Conservation (phyloP, 2,888 invertebrate genomes). For the Halictus quadricinctus region DNA sequence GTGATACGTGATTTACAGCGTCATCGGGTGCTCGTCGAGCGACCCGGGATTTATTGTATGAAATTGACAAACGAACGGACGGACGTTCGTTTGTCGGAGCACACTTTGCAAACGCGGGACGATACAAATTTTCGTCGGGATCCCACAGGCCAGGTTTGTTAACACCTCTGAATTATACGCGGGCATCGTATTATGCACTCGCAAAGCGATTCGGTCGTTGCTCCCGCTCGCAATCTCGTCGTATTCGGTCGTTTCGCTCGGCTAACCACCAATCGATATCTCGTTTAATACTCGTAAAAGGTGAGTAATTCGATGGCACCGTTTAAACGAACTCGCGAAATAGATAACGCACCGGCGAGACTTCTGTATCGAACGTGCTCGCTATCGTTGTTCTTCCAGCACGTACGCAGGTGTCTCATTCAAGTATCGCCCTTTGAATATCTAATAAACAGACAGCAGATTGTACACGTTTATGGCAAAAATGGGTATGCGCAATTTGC, state of each 20-base stretch:
- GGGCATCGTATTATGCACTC: slow-evolving; percentile 49
- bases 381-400: background rate
- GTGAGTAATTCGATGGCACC: slow-evolving; percentile 71
- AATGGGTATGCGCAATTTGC: too few species aligned
- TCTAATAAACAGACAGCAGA: too few species aligned
- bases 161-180: slow-evolving; percentile 46
- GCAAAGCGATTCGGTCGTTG: slow-evolving; percentile 46
- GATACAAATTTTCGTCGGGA: slow-evolving; percentile 38
- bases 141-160: slow-evolving; percentile 47
- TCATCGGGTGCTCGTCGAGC: slow-evolving; percentile 29
- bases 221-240: slow-evolving; percentile 47
- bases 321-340: slow-evolving; percentile 24
- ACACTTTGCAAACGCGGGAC: slow-evolving; percentile 30
- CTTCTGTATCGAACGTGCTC: background rate
- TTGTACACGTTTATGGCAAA: too few species aligned
- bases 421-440: background rate
- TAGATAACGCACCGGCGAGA: slow-evolving; percentile 19
- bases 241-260: slow-evolving; percentile 68
- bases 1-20: slow-evolving; percentile 45
- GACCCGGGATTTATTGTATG: slow-evolving; percentile 33
- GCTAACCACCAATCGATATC: slow-evolving; percentile 75
- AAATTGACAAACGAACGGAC: slow-evolving; percentile 46
- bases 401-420: background rate
- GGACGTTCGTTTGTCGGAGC: slow-evolving; percentile 8
- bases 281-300: slow-evolving; percentile 73